Conservation (phyloP, 2,797 vertebrate genomes). For the Characodon lateralis region DNA sequence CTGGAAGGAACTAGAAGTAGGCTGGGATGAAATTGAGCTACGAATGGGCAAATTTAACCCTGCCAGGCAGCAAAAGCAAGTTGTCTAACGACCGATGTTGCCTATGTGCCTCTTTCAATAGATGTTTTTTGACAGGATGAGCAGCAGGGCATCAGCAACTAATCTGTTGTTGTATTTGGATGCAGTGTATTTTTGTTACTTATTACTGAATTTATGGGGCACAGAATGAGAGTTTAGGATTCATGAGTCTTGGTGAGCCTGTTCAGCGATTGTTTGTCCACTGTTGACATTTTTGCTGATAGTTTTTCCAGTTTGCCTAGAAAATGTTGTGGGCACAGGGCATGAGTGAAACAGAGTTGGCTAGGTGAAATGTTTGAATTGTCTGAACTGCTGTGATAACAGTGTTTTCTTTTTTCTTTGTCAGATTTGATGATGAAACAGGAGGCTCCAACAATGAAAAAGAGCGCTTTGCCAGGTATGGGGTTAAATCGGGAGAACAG, state of each 20-base stretch:
- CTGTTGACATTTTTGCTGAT: not conserved
- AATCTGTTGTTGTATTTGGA: not conserved
- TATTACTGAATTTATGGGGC: not conserved
- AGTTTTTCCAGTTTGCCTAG: not conserved
- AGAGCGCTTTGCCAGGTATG: conserved; percentile 96
- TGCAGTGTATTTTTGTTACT: not conserved
- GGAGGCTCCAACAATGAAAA: conserved; percentile 88
- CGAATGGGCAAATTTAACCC: not conserved
- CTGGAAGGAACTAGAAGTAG: not conserved
- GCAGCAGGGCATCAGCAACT: not conserved
- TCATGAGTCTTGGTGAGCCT: not conserved
- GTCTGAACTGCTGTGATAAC: conserved; percentile 1
- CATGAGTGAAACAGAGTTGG: not conserved
- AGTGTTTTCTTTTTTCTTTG: conserved; percentile 24
- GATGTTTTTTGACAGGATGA: not conserved
- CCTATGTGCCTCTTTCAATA: not conserved
- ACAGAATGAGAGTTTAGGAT: not conserved
- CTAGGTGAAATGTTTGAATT: not conserved
- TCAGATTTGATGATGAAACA: conserved; percentile 92
- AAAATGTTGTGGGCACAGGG: not conserved
- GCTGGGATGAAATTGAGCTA: not conserved
- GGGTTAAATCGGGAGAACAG: conserved; percentile 46
- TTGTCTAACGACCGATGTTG: not conserved
- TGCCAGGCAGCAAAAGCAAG: not conserved
- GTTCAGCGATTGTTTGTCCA: not conserved